Evolutionary conservation across 2,113 vertebrate genomes (phyloP), one percentile per base, ranked within the genome.

Genomic region (Indicator indicator): DNA sequence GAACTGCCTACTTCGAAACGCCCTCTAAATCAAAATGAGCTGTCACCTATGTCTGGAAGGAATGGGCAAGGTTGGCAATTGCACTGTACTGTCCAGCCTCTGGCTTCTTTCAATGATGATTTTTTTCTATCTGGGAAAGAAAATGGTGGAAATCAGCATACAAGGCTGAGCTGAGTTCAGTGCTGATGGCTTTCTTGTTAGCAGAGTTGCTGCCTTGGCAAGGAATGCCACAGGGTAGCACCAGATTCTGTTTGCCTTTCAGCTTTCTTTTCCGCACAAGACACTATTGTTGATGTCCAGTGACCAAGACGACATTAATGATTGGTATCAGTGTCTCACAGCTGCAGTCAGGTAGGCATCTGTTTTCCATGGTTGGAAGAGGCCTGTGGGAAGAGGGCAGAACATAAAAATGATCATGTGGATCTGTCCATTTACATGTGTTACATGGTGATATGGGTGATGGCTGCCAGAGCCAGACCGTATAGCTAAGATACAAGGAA

Each of bases 221-320:
- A 70, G 44, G 26, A 48, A 72, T 36, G 54, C 7, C 33, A 60
- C 9, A 19, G 30, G 65, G 74, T 48, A 63, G 42, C 42, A 59
- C 18, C 18, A 76, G 19, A 65, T 56, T 89, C 63, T 95, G 33
- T 56, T 77, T 94, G 33, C 94, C 67, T 96, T 97, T 52, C 97
- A 99, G 99, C 93, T 99, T 77, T 98, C 98, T 84, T 99, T 99
- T 96, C 97, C 98, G 23, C 97, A 96, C 56, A 98, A 98, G 96
- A 99, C 98, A 28, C 97, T 99, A 13, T 96, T 99, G 82, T 97
- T 99, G 84, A 99, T 99, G 99, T 99, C 99, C 70, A 97, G 94
- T 9, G 97, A 99, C 97, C 99, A 99, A 88, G 96, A 99, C 74
- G 98, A 99, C 64, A 97, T 99, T 74, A 98, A 98, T 21, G 96